phyloP scores from a whole-genome alignment of 1,140 invertebrate genomes.

The Panonychus citri region DNA sequence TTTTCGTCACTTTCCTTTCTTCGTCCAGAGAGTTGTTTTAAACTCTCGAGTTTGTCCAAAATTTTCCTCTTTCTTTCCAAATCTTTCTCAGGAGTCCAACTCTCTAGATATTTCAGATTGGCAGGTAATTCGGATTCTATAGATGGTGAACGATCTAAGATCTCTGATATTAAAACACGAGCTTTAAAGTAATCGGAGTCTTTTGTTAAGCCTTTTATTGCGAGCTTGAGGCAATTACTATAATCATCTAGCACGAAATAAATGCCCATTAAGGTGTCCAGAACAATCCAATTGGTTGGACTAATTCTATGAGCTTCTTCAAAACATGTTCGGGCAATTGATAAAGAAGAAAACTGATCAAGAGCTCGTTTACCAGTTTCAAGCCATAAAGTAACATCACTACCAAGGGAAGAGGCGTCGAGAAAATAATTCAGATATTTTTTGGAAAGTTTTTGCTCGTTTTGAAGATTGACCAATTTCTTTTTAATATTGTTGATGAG shows the following conservation, averaged over 20 bases:
- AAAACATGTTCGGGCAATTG: conserved; percentile 8
- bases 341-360: background rate
- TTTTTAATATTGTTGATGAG: no score
- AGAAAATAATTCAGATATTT: no score
- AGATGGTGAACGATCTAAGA: background rate
- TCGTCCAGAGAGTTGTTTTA: background rate
- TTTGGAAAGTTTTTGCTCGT: no score
- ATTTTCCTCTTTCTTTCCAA: background rate
- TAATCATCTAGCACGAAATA: conserved; percentile 7
- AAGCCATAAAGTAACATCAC: conserved; percentile 10
- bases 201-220: background rate
- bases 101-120: conserved; percentile 4
- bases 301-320: conserved; percentile 4
- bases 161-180: conserved; percentile 2
- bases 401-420: no score
- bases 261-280: conserved; percentile 8
- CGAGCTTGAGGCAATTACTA: conserved; percentile 1
- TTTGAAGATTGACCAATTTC: no score
- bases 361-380: conserved; percentile 5
- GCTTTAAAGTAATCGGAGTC: background rate
- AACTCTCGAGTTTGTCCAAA: background rate
- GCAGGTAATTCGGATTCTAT: conserved; percentile 3
- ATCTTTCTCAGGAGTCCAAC: conserved; percentile 4
- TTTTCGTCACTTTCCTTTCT: background rate
- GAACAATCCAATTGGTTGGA: conserved; percentile 7